phyloP scores from a whole-genome alignment of 2,113 vertebrate genomes.

The Puntigrus tetrazona region DNA sequence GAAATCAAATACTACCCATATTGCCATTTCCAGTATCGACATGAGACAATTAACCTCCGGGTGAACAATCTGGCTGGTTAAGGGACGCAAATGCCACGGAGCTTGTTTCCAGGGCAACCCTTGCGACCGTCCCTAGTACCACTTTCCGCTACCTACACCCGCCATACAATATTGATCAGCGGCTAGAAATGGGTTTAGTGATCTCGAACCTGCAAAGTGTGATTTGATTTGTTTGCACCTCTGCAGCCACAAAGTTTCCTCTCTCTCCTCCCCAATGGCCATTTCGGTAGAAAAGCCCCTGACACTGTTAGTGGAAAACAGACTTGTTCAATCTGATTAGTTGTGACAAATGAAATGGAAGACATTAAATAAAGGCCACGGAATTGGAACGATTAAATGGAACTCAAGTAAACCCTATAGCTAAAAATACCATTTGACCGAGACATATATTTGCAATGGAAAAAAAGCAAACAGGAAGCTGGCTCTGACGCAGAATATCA shows the following conservation, averaged over 20 bases:
- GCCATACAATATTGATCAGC: constrained; percentile 39
- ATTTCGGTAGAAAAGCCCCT: constrained; percentile 27
- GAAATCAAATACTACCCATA: constrained; percentile 4
- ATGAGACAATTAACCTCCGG: constrained; percentile 30
- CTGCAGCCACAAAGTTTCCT: constrained; percentile 17
- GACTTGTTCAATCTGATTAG: constrained; percentile 32
- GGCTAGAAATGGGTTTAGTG: constrained; percentile 40
- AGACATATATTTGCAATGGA: neutral
- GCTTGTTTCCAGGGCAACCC: constrained; percentile 43
- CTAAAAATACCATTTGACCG: constrained; percentile 33
- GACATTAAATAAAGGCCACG: constrained; percentile 39
- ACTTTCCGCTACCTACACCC: constrained; percentile 17
- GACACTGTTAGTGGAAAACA: constrained; percentile 19
- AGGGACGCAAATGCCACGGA: constrained; percentile 15
- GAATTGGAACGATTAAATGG: constrained; percentile 7
- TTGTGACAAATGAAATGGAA: constrained; percentile 39
- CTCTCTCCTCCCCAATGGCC: constrained; percentile 24
- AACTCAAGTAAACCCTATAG: constrained; percentile 26
- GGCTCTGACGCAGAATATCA: neutral
- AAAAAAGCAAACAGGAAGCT: neutral
- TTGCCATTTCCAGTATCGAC: constrained; percentile 29
- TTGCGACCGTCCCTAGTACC: constrained; percentile 1
- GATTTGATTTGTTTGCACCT: constrained; percentile 47
- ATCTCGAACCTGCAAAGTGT: constrained; percentile 22
- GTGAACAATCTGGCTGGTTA: constrained; percentile 22